These are phyloP conservation scores for Lasioglossum leucozonium DNA, from an alignment of 2,888 invertebrate species.

Conservation along the genomic window DNA sequence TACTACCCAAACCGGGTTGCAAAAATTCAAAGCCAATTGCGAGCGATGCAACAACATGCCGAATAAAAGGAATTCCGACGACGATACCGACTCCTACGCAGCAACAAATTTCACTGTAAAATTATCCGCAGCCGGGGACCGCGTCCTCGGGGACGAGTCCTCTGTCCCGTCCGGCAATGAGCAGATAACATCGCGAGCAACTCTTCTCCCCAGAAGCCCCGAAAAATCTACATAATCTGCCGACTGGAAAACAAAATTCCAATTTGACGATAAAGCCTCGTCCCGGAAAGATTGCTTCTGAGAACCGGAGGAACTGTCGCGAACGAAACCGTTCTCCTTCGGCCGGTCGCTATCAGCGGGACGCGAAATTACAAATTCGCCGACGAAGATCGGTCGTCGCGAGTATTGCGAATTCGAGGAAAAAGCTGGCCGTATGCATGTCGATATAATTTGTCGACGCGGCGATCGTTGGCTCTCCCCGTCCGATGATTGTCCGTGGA, in stretches of 20 bases:
- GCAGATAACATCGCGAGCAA: not conserved
- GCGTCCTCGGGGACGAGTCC: not conserved
- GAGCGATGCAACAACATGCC: not conserved
- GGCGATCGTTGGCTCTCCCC: slow-evolving; percentile 18
- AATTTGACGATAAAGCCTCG: slow-evolving; percentile 12
- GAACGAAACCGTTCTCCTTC: slow-evolving; percentile 21
- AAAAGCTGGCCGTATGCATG: slow-evolving; percentile 24
- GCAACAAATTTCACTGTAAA: not conserved
- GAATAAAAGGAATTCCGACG: not conserved
- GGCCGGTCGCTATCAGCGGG: slow-evolving; percentile 16
- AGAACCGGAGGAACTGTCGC: not conserved
- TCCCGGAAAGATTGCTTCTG: not conserved
- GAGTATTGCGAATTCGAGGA: not conserved
- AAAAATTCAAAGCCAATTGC: not conserved
- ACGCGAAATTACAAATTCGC: slow-evolving; percentile 33
- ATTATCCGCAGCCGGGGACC: not conserved
- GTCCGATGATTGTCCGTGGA: slow-evolving; percentile 55
- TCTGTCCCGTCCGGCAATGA: not conserved
- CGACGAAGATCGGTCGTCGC: slow-evolving; percentile 21
- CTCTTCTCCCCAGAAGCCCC: slow-evolving; percentile 1
- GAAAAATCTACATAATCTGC: slow-evolving; percentile 10
- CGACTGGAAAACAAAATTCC: slow-evolving; percentile 13
- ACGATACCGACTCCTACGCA: not conserved
- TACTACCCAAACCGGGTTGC: not conserved
- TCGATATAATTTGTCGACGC: slow-evolving; percentile 63